phyloP scores from a whole-genome alignment of 92 coral and sea anemone genomes.

The Ricordea florida region DNA sequence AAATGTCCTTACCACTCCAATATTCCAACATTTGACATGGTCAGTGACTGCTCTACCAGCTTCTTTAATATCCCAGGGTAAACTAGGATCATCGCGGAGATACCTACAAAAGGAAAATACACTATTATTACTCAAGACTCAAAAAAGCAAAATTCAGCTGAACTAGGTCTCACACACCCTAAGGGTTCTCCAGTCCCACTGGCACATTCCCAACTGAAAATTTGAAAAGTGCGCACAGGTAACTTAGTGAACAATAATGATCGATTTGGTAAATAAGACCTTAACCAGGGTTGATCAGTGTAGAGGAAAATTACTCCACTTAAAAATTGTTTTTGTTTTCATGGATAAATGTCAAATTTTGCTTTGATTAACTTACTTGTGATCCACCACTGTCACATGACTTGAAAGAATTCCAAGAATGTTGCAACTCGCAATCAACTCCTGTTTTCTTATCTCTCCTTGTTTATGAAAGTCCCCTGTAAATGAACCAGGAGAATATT shows the following conservation, averaged over 20 bases:
- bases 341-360: not conserved
- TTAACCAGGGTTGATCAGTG: no score
- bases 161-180: no score
- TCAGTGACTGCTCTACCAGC: constrained; percentile 52
- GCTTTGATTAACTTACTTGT: constrained; percentile 46
- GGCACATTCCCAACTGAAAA: no score
- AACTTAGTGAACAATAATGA: no score
- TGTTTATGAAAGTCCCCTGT: constrained; percentile 81
- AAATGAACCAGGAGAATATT: no score
- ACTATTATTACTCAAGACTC: no score
- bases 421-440: constrained; percentile 75
- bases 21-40: constrained; percentile 55
- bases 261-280: no score
- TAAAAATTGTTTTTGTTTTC: no score
- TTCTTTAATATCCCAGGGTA: constrained; percentile 65
- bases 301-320: no score
- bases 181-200: no score
- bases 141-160: no score
- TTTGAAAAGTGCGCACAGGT: not conserved
- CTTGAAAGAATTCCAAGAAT: constrained; percentile 75
- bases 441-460: constrained; percentile 76
- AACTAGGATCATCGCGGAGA: constrained; percentile 71
- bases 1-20: constrained; percentile 79
- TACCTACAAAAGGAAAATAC: no score
- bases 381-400: constrained; percentile 65